A percentile compares a stretch with the other conserved stretches of the same genome.
phyloP scores from a whole-genome alignment of 2,888 invertebrate species.

The Autographa gamma region DNA sequence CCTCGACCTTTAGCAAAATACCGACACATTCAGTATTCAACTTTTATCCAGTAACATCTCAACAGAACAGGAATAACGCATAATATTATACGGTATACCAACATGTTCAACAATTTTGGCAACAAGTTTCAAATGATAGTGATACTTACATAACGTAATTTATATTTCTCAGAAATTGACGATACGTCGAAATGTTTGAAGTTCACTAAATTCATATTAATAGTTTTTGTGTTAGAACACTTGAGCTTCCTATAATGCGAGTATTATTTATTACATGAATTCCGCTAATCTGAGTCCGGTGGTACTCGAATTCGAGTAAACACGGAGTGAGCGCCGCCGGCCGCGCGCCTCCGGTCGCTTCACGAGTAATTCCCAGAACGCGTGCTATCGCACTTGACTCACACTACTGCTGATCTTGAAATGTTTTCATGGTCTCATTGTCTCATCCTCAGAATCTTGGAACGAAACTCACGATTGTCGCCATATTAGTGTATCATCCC shows the following conservation, averaged over 20 bases:
- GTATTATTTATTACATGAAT: slow-evolving; percentile 43
- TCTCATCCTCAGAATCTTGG: slow-evolving; percentile 27
- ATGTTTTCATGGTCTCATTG: slow-evolving; percentile 41
- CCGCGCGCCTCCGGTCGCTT: slow-evolving; percentile 18
- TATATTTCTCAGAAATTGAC: not conserved
- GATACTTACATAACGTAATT: slow-evolving; percentile 12
- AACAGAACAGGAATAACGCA: not conserved
- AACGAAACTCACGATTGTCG: slow-evolving; percentile 6
- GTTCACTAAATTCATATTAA: slow-evolving; percentile 18
- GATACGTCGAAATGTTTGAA: not conserved
- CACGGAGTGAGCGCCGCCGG: slow-evolving; percentile 23
- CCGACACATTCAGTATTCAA: not conserved
- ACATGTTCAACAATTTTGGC: not conserved
- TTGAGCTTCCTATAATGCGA: slow-evolving; percentile 37
- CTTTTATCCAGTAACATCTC: not conserved
- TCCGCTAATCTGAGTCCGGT: slow-evolving; percentile 36
- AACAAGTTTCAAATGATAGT: not conserved
- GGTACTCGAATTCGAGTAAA: slow-evolving; percentile 41
- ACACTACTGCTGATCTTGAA: slow-evolving; percentile 54
- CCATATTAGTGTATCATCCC: slow-evolving; percentile 23
- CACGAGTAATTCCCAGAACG: slow-evolving; percentile 46
- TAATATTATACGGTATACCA: not conserved
- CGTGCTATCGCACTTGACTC: slow-evolving; percentile 54
- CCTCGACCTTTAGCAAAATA: not conserved
- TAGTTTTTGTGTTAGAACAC: slow-evolving; percentile 23